Base-by-base conservation (phyloP, 1,140 invertebrate genomes). In the Listronotus bonariensis region DNA sequence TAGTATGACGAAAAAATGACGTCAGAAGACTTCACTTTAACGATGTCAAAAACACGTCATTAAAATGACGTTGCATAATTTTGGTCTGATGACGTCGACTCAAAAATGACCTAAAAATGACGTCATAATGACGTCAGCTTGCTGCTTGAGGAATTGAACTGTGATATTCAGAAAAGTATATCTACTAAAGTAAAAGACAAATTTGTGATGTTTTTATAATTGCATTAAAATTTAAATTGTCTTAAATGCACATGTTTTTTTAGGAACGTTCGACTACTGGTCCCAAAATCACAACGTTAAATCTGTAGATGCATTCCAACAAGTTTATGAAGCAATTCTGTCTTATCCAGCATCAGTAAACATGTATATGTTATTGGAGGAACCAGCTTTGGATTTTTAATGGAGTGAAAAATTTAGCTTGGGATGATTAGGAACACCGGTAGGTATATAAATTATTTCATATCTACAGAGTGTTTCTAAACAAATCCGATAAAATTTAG, bases 351-450 rank as follows among this genome's bases (percentile, higher is more conserved):
- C 82, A n/a, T 87, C 83, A 6, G 80, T 90, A 32, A 89, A 87
- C 73, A 82, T 88, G 65, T 89, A 88, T 76, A 89, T 89, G 87
- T 88, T 68, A 84, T 86, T 71, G 88, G 88, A 9, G 88, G 88
- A 10, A 89, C 88, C 0, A 89, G 84, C 74, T 90, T 87, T 74
- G 88, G 86, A 6, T 89, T 88, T 71, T 83, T 86, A 83, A 84
- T 67, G 88, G 88, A 20, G 83, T 84, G 7, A 86, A 87, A 66
- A 57, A 60, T 12, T 49, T 69, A 56, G 56, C 54, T 38, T 65
- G 14, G 15, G 62, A 56, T 52, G 52, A 56, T 20, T 51, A n/a
- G 18, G n/a, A 65, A 56, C 31, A 57, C 17, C 26, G 48, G 52
- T 48, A 31, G 26, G 52, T 53, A 6, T 34, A 34, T 6, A 34